Percentiles rank a stretch among this genome's conserved stretches.
phyloP scores from a whole-genome alignment of 2,888 invertebrate species.

The Candidula unifasciata region DNA sequence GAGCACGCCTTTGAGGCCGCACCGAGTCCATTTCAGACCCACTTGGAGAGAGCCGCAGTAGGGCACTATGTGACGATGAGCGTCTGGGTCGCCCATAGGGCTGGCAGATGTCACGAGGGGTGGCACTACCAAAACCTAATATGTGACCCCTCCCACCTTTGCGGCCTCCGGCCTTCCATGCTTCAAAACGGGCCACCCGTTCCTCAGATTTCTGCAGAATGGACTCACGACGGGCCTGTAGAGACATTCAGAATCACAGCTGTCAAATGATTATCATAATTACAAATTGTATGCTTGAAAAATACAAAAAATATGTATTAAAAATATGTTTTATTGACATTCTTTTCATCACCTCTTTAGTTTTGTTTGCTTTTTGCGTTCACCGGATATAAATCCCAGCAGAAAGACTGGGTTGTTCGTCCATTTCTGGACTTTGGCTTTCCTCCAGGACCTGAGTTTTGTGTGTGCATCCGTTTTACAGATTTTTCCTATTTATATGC shows the following conservation, averaged over 20 bases:
- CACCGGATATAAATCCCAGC: too few relatives aligned
- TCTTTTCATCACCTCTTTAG: too few relatives aligned
- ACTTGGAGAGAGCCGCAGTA: constrained; percentile 71
- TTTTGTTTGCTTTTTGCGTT: too few relatives aligned
- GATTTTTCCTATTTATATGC: too few relatives aligned
- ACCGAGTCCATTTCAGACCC: constrained; percentile 72
- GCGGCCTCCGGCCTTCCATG: constrained; percentile 68
- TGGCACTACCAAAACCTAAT: constrained; percentile 73
- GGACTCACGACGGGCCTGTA: constrained; percentile 68
- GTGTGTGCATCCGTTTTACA: too few relatives aligned
- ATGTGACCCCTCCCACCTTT: constrained; percentile 71
- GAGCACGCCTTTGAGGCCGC: constrained; percentile 71
- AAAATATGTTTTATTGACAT: too few relatives aligned
- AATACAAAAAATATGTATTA: too few relatives aligned
- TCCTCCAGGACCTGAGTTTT: too few relatives aligned
- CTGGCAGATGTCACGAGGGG: constrained; percentile 73
- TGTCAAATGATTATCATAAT: too few relatives aligned
- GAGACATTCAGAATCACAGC: neutral
- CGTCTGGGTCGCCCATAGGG: constrained; percentile 70
- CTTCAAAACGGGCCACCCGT: constrained; percentile 71
- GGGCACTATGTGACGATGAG: constrained; percentile 73
- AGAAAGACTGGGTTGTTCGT: too few relatives aligned
- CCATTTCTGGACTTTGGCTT: too few relatives aligned
- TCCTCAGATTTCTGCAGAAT: constrained; percentile 70
- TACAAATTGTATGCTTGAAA: too few relatives aligned